Base-by-base conservation (phyloP, 2,113 vertebrate species). In the Bettongia penicillata region DNA sequence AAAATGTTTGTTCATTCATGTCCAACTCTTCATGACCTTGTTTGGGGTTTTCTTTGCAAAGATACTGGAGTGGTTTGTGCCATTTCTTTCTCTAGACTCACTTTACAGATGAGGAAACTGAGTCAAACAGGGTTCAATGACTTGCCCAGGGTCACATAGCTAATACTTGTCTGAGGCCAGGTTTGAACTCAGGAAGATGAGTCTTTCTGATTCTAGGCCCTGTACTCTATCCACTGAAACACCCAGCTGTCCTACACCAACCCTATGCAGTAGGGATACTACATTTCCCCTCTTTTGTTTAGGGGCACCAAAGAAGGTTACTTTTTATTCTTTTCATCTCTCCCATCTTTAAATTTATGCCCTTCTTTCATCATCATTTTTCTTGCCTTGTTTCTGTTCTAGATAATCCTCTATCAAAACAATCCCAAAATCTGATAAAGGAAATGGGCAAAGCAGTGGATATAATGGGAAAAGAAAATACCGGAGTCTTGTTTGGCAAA, bases 381-480 rank as follows among this genome's bases (percentile, higher is more conserved):
- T 84, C 68, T 84, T 43, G 16, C 19, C n/a, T 43, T 84, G 68
- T 84, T 84, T 6, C 47, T 95, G 93, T 98, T 98, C 37, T 96
- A 99, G 99, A 99, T 92, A 97, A 98, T 90, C 97, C 99, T 25
- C 98, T 99, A 90, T 99, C 98, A 51, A 98, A 97, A 0, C 98
- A 99, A 61, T 98, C 99, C 98, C 97, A 99, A 97, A 96, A 97
- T 93, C 37, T 99, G 28, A 91, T 98, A 3, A 57, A 98, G 94
- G 99, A 99, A 53, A 99, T 99, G 94, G 97, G 99, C 91, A 98
- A 98, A 51, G 99, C 99, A 0, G 99, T 99, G 22, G 96, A 91
- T n/a, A 97, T 99, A 51, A 98, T 99, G 43, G 99, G 98, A 97
- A 99, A 98, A 92, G 98, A 99, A 97, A 98, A 98, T 91, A 97